These are phyloP conservation scores for Muntiacus muntjak DNA, from an alignment of 2,113 vertebrate species.

Conservation along the genomic window DNA sequence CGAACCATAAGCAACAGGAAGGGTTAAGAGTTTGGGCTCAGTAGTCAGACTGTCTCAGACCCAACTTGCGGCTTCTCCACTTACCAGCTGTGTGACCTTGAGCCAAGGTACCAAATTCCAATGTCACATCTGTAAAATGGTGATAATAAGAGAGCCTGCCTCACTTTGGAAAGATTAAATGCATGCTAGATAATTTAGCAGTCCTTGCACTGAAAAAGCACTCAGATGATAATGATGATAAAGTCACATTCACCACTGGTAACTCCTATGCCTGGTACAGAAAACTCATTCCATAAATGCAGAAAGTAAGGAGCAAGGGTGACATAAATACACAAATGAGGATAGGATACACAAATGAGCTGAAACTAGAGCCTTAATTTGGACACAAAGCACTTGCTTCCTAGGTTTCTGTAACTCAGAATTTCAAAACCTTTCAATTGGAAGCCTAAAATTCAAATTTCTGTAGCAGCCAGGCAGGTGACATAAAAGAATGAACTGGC, in stretches of 20 bases:
- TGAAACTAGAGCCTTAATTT: not conserved
- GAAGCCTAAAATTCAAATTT: not conserved
- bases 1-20: not conserved
- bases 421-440: slow-evolving; percentile 2
- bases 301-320: not conserved
- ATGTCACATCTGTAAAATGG: not conserved
- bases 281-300: not conserved
- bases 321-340: not conserved
- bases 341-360: not conserved
- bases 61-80: not conserved
- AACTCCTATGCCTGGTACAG: not conserved
- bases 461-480: not conserved
- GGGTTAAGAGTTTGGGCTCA: not conserved
- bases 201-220: not conserved
- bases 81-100: not conserved
- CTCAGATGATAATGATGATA: not conserved
- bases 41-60: not conserved
- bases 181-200: not conserved
- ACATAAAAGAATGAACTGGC: not conserved
- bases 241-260: not conserved
- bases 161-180: not conserved
- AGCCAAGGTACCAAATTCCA: not conserved
- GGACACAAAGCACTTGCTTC: not conserved
- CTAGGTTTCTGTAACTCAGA: not conserved
- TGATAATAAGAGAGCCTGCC: not conserved